Conservation (phyloP, 2,888 invertebrate genomes). For the Cerceris ruficornis region DNA sequence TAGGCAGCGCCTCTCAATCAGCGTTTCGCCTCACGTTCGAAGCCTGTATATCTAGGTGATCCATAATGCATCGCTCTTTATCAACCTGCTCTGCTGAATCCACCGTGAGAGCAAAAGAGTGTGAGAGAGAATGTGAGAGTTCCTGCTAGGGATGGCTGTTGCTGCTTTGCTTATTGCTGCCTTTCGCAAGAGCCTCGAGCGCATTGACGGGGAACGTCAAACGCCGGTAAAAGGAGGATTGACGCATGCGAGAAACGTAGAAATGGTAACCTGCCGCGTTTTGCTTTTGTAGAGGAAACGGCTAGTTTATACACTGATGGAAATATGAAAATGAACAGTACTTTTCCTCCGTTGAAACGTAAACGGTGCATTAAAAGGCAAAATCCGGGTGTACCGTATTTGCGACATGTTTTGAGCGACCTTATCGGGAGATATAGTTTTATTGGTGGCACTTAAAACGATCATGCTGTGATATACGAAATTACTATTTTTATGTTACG, state of each 20-base stretch:
- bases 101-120: constrained; percentile 8
- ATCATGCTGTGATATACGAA: too few species aligned
- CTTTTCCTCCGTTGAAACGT: constrained; percentile 14
- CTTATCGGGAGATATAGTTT: too few species aligned
- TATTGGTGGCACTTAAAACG: too few species aligned
- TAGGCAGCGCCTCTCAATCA: constrained; percentile 79
- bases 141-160: constrained; percentile 18
- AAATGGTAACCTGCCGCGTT: background rate
- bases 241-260: background rate
- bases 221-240: too few species aligned
- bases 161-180: constrained; percentile 46
- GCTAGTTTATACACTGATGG: constrained; percentile 11
- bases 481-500: too few species aligned
- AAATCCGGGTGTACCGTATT: background rate
- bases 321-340: constrained; percentile 22
- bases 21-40: constrained; percentile 70
- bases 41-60: constrained; percentile 63
- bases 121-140: background rate
- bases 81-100: constrained; percentile 49
- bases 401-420: too few species aligned
- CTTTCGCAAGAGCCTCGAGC: background rate
- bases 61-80: constrained; percentile 72
- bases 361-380: constrained; percentile 6
- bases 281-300: constrained; percentile 5
- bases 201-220: background rate